These are phyloP conservation scores for Tortricodes alternella DNA, from an alignment of 2,888 invertebrate species.

Conservation along the genomic window DNA sequence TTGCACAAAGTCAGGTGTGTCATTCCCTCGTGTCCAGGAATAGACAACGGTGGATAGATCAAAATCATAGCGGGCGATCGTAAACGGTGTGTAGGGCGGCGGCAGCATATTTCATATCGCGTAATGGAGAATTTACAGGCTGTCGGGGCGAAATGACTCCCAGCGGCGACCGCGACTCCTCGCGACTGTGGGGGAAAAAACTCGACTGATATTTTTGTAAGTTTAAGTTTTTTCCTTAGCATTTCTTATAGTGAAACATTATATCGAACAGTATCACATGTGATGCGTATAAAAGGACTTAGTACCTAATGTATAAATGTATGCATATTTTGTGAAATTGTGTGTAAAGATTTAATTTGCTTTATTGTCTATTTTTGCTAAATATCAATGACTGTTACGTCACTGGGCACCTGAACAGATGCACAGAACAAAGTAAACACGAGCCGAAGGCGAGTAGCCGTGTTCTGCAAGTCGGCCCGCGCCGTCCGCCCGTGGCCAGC, in stretches of 20 bases:
- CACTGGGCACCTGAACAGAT: no score
- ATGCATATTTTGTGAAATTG: no score
- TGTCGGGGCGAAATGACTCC: constrained; percentile 81
- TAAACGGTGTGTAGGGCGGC: constrained; percentile 58
- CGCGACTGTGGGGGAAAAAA: constrained; percentile 40
- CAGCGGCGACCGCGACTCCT: constrained; percentile 63
- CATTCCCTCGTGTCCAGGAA: constrained; percentile 35
- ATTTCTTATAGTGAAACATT: neutral
- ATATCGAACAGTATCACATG: no score
- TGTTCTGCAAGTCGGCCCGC: constrained; percentile 37
- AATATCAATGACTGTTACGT: no score
- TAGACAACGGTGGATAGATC: constrained; percentile 49
- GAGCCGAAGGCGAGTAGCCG: constrained; percentile 10
- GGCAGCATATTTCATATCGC: constrained; percentile 81
- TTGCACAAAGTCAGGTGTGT: constrained; percentile 12
- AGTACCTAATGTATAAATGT: no score
- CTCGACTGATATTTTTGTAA: constrained; percentile 42
- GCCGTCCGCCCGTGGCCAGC: constrained; percentile 60
- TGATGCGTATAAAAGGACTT: no score
- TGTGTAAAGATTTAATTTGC: no score
- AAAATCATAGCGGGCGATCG: constrained; percentile 58
- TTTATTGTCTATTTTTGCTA: no score
- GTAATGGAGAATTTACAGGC: constrained; percentile 83
- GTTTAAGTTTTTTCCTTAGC: neutral
- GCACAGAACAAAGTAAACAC: neutral